Evolutionary conservation across 1,140 invertebrate species (phyloP), one percentile per base, ranked within the genome.

Genomic region (Neelides sp.): DNA sequence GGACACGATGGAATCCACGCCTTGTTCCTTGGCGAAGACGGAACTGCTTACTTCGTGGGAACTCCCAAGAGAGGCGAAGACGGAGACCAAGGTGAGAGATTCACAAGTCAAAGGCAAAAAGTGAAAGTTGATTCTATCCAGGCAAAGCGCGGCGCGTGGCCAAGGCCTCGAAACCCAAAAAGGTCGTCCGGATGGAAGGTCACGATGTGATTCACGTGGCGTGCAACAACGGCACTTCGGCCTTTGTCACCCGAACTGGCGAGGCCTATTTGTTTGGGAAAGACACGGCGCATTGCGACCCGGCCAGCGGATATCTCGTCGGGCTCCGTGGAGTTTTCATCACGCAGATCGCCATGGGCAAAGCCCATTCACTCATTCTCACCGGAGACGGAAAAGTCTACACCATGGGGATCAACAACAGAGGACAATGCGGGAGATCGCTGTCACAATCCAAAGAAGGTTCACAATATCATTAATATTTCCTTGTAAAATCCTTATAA

Each of bases 321-420:
- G 80, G 79, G 50, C 68, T 97, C 34, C 79, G 83, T 61, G 81
- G 89, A 34, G 79, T 91, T 50, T 76, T 78, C 54, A 73, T 93
- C n/a, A 77, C 79, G 10, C 75, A 83, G 69, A 82, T 97, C 8
- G 81, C 86, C 0, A 71, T 98, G 40, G 94, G 94, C 10, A 98
- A 98, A 72, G 93, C 93, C 8, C 94, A 98, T 66, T 84, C 83
- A 41, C 82, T 92, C 1, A 85, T 79, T 0, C 69, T 98, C 5
- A 91, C 81, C 20, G 82, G 78, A 58, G 85, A 89, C 65, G 94
- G 94, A 0, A 80, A 85, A 58, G 76, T 97, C 1, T 96, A 84
- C 66, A 93, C 92, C 1, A 96, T 95, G 71, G 94, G 94, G 1
- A 85, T 97, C 46, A 98, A 98, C 67, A 97, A 97, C 65, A 92